Evolutionary conservation across 2,888 invertebrate genomes (phyloP).

Genomic region (Yponomeuta cagnagella): DNA sequence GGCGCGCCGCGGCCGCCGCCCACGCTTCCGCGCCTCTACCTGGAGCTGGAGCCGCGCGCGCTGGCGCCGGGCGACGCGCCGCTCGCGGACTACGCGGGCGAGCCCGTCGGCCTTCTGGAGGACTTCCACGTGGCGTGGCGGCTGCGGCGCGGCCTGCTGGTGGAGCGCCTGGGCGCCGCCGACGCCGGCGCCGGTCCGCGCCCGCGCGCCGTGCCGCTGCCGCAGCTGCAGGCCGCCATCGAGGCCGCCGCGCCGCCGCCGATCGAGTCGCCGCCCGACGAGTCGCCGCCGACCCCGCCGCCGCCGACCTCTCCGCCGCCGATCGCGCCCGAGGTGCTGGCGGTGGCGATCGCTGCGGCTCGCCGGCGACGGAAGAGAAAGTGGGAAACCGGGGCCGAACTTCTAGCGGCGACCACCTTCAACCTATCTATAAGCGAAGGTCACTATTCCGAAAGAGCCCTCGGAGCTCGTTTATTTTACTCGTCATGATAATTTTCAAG

Average conservation of each 20-base stretch:
- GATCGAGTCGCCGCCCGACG: constrained; percentile 69
- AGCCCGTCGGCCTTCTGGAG: constrained; percentile 18
- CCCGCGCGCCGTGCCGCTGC: constrained; percentile 32
- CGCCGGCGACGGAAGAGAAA: constrained; percentile 9
- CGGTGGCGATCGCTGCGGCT: constrained; percentile 27
- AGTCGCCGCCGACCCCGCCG: constrained; percentile 24
- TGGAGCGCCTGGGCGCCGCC: constrained; percentile 46
- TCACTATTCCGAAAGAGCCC: too few species aligned
- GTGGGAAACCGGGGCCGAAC: constrained; percentile 1
- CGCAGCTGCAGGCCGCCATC: constrained; percentile 54
- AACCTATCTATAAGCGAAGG: not conserved
- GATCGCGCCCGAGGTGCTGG: constrained; percentile 26
- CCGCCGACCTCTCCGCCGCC: constrained; percentile 5
- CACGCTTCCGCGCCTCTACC: constrained; percentile 31
- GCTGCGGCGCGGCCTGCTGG: constrained; percentile 42
- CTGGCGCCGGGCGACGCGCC: constrained; percentile 25
- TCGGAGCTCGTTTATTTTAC: too few species aligned
- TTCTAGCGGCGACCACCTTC: not conserved
- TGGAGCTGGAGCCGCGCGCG: constrained; percentile 60
- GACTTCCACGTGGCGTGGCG: constrained; percentile 26
- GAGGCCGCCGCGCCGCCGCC: constrained; percentile 49
- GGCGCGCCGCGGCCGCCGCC: constrained; percentile 33
- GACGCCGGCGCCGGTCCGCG: constrained; percentile 27
- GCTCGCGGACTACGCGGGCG: not conserved
- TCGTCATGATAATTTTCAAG: too few species aligned